Evolutionary conservation across 2,888 invertebrate species (phyloP), one percentile per base, ranked within the genome.

Genomic region (Ophion ventricosus): DNA sequence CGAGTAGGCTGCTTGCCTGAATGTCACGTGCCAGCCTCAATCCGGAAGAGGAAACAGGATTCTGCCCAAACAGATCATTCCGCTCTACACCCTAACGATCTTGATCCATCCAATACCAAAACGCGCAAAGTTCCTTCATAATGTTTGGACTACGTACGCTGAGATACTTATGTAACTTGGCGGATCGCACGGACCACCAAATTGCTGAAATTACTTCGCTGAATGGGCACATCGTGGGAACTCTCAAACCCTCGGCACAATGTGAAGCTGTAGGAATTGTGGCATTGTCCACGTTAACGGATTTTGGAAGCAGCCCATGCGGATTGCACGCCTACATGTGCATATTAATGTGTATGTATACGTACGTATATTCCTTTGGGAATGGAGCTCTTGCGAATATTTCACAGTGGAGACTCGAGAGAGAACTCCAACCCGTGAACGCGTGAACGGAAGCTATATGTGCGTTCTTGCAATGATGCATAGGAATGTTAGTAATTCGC

Each of bases 401-500:
- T 80, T 77, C 59, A 49, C 23, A 49, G 61, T 43, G 72, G 57
- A 67, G 61, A 43, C 72, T 67, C 26, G 40, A 25, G 49, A 67
- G 77, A 61, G 77, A 63, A 72, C 74, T 49, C 57, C 61, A 43
- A 57, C 74, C 72, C 56, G 66, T 59, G 75, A 66, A 23, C 76
- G 49, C 80, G 83, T 72, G 84, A 82, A 87, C 86, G 90, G 90
- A 91, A 91, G 90, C 91, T 90, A 63, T 70, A 49, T 49, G 90
- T 86, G 87, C 90, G 90, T 91, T 90, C 88, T 91, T 84, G 87
- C 88, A 88, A 92, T 91, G 91, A 92, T 92, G 89, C 90, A 90
- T 89, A 86, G 92, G 91, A 92, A 91, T 91, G 89, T 88, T 87
- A 85, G 89, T 90, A 90, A 92, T 92, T 91, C 89, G 89, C 87